Percentiles rank a stretch among this genome's conserved stretches.
These are phyloP conservation scores for Phenganax stokvisi DNA, from an alignment of 92 coral and sea anemone genomes.

Conservation along the genomic window DNA sequence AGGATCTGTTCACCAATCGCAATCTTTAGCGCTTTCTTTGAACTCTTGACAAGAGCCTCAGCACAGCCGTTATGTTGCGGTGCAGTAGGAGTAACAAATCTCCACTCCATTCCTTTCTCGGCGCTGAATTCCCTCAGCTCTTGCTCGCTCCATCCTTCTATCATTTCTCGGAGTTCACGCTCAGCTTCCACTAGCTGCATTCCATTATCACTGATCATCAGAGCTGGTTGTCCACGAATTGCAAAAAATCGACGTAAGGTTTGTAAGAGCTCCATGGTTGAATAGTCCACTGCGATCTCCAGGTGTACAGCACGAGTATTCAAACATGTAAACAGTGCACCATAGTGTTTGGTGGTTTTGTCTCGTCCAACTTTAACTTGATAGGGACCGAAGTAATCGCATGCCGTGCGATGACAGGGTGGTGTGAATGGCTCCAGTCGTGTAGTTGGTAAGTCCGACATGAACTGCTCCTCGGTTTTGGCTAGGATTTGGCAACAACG, in stretches of 20 bases:
- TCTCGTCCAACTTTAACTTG: conserved; percentile 37
- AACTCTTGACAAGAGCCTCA: conserved; percentile 54
- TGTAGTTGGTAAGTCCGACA: conserved; percentile 46
- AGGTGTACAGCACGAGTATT: conserved; percentile 55
- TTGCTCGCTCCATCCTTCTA: conserved; percentile 44
- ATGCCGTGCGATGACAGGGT: too few species aligned
- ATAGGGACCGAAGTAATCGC: conserved; percentile 63
- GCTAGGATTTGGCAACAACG: conserved; percentile 37
- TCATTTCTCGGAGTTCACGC: conserved; percentile 48
- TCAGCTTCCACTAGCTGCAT: conserved; percentile 52
- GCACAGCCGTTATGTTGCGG: conserved; percentile 68
- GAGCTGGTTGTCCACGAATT: conserved; percentile 48
- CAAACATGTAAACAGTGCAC: conserved; percentile 51
- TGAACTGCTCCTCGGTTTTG: conserved; percentile 35
- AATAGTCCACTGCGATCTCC: conserved; percentile 50
- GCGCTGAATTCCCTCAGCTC: conserved; percentile 44
- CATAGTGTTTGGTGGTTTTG: too few species aligned
- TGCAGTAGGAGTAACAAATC: conserved; percentile 51
- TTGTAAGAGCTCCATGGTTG: conserved; percentile 59
- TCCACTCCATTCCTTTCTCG: conserved; percentile 56
- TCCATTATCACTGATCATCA: conserved; percentile 57
- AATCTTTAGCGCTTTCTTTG: conserved; percentile 52
- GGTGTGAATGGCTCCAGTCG: too few species aligned
- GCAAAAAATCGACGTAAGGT: conserved; percentile 52
- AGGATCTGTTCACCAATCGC: conserved; percentile 51